Percentiles rank a stretch among this genome's conserved stretches.
These are phyloP conservation scores for Matsumurasca onukii DNA, from an alignment of 1,140 invertebrate species.

Conservation along the genomic window DNA sequence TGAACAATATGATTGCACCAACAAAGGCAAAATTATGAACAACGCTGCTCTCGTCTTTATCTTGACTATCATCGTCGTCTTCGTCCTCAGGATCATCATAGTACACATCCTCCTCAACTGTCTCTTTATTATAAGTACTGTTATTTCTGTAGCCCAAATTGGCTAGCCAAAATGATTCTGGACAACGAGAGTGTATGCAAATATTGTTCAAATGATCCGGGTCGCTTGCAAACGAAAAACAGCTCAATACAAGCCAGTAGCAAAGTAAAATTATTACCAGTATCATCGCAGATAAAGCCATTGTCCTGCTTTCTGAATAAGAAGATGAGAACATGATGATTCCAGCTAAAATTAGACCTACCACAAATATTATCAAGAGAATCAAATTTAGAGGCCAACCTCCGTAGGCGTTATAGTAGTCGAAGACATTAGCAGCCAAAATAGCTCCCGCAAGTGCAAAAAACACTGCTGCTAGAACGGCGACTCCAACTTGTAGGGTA, in stretches of 20 bases:
- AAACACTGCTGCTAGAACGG: slow-evolving; percentile 7
- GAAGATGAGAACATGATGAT: slow-evolving; percentile 14
- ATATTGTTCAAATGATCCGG: neutral
- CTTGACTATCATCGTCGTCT: neutral
- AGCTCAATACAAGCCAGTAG: slow-evolving; percentile 6
- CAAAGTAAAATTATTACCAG: neutral
- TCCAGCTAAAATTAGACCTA: neutral
- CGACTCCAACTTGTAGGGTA: slow-evolving; percentile 4
- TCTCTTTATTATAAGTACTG: neutral
- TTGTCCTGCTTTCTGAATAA: neutral
- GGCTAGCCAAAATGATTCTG: slow-evolving; percentile 5
- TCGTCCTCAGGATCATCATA: neutral
- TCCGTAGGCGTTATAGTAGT: neutral
- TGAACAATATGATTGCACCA: slow-evolving; percentile 1
- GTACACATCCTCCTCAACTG: slow-evolving; percentile 7
- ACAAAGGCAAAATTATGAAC: neutral
- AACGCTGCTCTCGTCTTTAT: too few species aligned
- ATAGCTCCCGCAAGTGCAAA: neutral
- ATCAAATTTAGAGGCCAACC: neutral
- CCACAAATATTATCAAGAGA: neutral
- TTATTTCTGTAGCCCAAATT: slow-evolving; percentile 9
- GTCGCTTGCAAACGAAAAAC: slow-evolving; percentile 5
- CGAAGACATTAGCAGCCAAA: slow-evolving; percentile 7
- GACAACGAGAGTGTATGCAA: neutral
- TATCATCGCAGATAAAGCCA: neutral